Evolutionary conservation across 2,888 invertebrate genomes (phyloP).

Genomic region (Xestia rhomboidea): DNA sequence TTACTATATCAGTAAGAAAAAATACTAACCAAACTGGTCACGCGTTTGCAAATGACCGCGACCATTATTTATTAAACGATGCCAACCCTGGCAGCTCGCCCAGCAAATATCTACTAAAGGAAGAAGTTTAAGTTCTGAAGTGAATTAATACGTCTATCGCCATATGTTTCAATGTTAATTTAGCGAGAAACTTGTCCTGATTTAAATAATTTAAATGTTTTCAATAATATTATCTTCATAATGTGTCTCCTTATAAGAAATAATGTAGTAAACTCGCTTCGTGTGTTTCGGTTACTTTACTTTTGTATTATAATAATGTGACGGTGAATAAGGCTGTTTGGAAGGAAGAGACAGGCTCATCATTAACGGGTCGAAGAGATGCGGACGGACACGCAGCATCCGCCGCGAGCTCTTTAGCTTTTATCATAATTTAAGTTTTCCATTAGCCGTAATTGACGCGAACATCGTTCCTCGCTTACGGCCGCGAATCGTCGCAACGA

Average conservation of each 20-base stretch:
- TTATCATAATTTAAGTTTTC: conserved; percentile 91
- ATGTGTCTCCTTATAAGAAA: neutral
- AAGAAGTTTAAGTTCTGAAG: conserved; percentile 26
- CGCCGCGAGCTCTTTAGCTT: conserved; percentile 85
- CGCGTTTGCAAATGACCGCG: conserved; percentile 38
- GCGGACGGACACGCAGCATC: conserved; percentile 81
- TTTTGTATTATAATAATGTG: conserved; percentile 32
- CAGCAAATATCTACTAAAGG: conserved; percentile 31
- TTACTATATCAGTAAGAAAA: conserved; percentile 21
- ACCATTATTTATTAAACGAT: conserved; percentile 33
- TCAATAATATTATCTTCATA: neutral
- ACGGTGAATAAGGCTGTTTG: conserved; percentile 45
- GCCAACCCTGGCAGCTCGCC: conserved; percentile 46
- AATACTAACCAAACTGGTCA: conserved; percentile 30
- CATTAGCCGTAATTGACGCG: conserved; percentile 90
- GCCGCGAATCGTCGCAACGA: conserved; percentile 83
- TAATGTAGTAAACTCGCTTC: neutral
- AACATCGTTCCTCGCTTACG: conserved; percentile 90
- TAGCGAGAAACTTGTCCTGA: neutral
- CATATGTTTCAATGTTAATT: conserved; percentile 16
- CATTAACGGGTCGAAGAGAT: conserved; percentile 70
- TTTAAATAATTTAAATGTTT: neutral
- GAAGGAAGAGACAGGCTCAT: conserved; percentile 61
- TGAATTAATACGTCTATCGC: conserved; percentile 32
- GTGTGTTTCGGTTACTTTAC: conserved; percentile 19